Evolutionary conservation across 2,888 invertebrate genomes (phyloP), one percentile per base, ranked within the genome.

Genomic region (Cistogaster globosa): DNA sequence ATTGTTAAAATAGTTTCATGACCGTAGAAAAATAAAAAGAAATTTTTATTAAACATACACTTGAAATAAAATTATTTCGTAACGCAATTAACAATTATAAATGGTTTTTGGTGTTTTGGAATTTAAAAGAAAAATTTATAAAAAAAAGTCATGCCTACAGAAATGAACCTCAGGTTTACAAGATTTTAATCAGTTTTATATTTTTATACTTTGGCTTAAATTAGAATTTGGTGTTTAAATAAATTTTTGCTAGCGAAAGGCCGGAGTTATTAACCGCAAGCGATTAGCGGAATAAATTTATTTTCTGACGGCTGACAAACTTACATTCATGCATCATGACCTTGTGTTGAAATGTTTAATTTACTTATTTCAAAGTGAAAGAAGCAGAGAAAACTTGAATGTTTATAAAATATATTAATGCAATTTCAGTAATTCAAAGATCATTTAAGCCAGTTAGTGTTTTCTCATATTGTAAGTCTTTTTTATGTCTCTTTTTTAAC

Each of bases 11-110:
- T 51, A 51, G 32, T 32, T 72, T 51, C 18, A 36, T 62, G 62
- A 60, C 22, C 51, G 6, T 32, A 14, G n/a, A n/a, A 74, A 62
- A 38, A 20, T 53, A 53, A 60, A 62, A 26, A 26, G 4, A 38
- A 22, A 22, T 48, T 14, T 36, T 48, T 48, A 9, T 5, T 4
- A 16, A n/a, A 62, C 51, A 62, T 62, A 51, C 22, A 38, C 53
- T 14, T 26, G 53, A 62, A 51, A 53, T 62, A 62, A 53, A 74
- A 74, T 48, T 26, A 45, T 4, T 60, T 74, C 20, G 14, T 62
- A 20, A 72, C 9, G 26, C 69, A 42, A 26, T 71, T 57, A 55
- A 57, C 42, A 6, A 57, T 32, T 32, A 32, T 32, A 32, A 32
- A 32, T 42, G 42, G 42, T 32, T 16, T 62, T 62, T 51, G 36